Base-by-base conservation (phyloP, 1,140 invertebrate species). In the Brachionus asplanchnoidis region DNA sequence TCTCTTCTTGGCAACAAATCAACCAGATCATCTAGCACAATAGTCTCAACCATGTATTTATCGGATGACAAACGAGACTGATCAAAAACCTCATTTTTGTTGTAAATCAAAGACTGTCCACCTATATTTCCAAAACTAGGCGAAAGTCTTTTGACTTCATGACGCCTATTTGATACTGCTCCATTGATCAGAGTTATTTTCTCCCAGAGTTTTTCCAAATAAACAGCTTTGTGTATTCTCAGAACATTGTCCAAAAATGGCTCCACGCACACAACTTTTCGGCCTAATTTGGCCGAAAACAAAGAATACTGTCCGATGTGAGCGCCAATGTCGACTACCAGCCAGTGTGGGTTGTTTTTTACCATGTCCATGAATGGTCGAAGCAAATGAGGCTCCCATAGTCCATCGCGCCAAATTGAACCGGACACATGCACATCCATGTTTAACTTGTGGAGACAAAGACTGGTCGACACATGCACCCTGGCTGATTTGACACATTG, bases 381-480 rank as follows among this genome's bases (percentile, higher is more conserved):
- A 42, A 75, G 8, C 12, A 75, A 17, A 44, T 75, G 32, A 40
- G 32, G 17, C 20, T 80, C 78, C 78, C 78, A 80, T 2, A 65
- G 40, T 7, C 78, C 78, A 36, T 36, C 40, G 8, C 46, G 50
- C 78, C 56, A 60, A 36, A 80, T 80, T 17, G 78, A 80, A 36
- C 78, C 78, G 20, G 50, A 60, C 8, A 80, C 78, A 80, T 60
- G 56, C 14, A 80, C 78, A 65, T 80, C 78, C 20, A 23, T 53
- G 20, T 28, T 42, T 20, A 80, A n/a, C 9, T 56, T 50, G 17
- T 80, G 78, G 17, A 80, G 23, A 53, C 78, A 80, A 14, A 80
- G 26, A 56, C 44, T 80, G 11, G 78, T 80, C 9, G 28, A 17
- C 9, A 80, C 78, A 23, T 75, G 20, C 42, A 75, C 14, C 46